Conservation (phyloP, 1,140 invertebrate species). For the Ceratoteleas bidentatus region DNA sequence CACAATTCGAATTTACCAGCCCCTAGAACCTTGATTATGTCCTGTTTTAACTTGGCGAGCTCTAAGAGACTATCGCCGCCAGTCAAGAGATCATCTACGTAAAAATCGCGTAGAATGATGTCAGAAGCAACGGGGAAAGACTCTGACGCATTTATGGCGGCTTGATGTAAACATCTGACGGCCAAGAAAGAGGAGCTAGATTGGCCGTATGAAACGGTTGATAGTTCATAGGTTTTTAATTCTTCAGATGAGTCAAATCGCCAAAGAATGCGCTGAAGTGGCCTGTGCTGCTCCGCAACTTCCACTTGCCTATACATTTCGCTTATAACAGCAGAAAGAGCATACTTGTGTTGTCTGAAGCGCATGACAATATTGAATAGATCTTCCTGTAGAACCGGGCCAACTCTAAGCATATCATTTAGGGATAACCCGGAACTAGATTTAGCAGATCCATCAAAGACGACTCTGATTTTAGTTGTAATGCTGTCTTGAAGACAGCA, state of each 20-base stretch:
- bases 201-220: conserved; percentile 31
- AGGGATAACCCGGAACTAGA: conserved; percentile 57
- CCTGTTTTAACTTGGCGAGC: not conserved
- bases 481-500: not conserved
- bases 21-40: conserved; percentile 56
- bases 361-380: conserved; percentile 42
- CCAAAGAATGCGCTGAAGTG: conserved; percentile 56
- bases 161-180: not conserved
- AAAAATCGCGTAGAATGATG: not conserved
- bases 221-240: conserved; percentile 6
- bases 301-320: conserved; percentile 62
- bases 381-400: conserved; percentile 44
- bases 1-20: conserved; percentile 67
- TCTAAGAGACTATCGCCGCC: not conserved
- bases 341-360: conserved; percentile 14
- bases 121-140: not conserved
- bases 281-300: conserved; percentile 21
- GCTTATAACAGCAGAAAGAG: conserved; percentile 54
- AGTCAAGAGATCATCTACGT: not conserved
- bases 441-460: conserved; percentile 46
- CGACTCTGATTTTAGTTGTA: not conserved
- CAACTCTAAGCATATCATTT: conserved; percentile 66
- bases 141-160: not conserved
- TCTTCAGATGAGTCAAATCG: not conserved
- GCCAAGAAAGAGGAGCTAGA: conserved; percentile 20